These are phyloP conservation scores for Cephus cinctus DNA, from an alignment of 1,140 invertebrate genomes.

Conservation along the genomic window DNA sequence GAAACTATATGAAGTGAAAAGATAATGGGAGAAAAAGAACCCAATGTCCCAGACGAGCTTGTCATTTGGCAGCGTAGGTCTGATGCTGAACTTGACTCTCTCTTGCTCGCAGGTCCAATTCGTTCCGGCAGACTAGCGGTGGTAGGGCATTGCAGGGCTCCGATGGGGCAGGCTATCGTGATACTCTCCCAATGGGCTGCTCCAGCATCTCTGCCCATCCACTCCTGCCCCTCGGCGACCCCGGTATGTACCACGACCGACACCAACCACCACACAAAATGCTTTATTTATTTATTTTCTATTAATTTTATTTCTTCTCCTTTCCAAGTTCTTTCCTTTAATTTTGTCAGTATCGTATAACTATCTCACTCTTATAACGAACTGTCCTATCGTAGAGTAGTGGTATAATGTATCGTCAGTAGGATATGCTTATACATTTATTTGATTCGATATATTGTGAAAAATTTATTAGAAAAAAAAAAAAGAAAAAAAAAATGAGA, in stretches of 20 bases:
- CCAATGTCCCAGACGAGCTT: no score
- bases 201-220: slow-evolving; percentile 80
- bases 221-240: slow-evolving; percentile 74
- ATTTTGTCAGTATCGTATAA: slow-evolving; percentile 31
- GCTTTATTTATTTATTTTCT: slow-evolving; percentile 22
- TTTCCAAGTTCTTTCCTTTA: slow-evolving; percentile 19
- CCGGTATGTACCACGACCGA: slow-evolving; percentile 61
- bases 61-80: slow-evolving; percentile 50
- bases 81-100: slow-evolving; percentile 61
- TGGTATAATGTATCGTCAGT: slow-evolving; percentile 37
- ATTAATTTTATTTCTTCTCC: slow-evolving; percentile 22
- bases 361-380: no score
- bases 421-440: no score
- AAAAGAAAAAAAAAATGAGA: no score
- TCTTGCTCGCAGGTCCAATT: slow-evolving; percentile 82
- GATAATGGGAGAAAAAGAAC: not conserved
- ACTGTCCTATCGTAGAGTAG: slow-evolving; percentile 43
- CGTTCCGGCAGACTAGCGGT: slow-evolving; percentile 71
- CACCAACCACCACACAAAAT: slow-evolving; percentile 45
- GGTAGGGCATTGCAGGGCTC: slow-evolving; percentile 58
- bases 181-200: slow-evolving; percentile 64
- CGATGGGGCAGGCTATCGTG: slow-evolving; percentile 59
- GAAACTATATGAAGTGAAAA: slow-evolving; percentile 8
- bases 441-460: no score
- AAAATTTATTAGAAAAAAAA: no score